Evolutionary conservation across 2,113 vertebrate genomes (phyloP).

Genomic region (Carettochelys insculpta): DNA sequence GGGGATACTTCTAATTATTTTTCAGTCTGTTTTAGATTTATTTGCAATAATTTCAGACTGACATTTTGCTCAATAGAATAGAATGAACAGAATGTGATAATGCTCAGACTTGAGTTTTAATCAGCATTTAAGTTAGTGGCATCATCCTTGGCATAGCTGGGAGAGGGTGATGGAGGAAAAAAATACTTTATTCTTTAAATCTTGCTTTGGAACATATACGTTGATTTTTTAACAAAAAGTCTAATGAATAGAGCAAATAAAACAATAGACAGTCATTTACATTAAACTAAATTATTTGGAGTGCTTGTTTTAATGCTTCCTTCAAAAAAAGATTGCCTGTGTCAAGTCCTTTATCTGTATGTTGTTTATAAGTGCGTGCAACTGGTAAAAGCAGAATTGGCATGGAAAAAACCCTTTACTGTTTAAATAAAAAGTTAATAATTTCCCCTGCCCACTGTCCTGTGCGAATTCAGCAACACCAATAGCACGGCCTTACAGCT

Average conservation of each 20-base stretch:
- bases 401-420: background rate
- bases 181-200: slow-evolving; percentile 16
- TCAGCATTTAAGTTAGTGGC: background rate
- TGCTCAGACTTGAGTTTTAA: slow-evolving; percentile 30
- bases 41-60: slow-evolving; percentile 58
- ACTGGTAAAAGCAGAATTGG: background rate
- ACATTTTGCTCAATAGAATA: slow-evolving; percentile 53
- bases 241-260: slow-evolving; percentile 6
- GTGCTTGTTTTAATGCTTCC: background rate
- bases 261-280: slow-evolving; percentile 26
- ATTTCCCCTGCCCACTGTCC: background rate
- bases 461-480: background rate
- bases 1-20: slow-evolving; percentile 23
- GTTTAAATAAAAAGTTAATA: background rate
- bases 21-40: background rate
- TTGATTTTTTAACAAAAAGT: slow-evolving; percentile 38
- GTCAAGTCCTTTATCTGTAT: slow-evolving; percentile 17
- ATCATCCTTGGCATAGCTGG: background rate
- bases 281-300: slow-evolving; percentile 40
- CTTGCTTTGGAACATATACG: slow-evolving; percentile 13
- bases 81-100: slow-evolving; percentile 41
- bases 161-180: background rate
- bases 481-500: background rate
- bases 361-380: background rate
- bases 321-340: background rate